Evolutionary conservation across 2,888 invertebrate genomes (phyloP), one percentile per base, ranked within the genome.

Genomic region (Tipula vernalis): DNA sequence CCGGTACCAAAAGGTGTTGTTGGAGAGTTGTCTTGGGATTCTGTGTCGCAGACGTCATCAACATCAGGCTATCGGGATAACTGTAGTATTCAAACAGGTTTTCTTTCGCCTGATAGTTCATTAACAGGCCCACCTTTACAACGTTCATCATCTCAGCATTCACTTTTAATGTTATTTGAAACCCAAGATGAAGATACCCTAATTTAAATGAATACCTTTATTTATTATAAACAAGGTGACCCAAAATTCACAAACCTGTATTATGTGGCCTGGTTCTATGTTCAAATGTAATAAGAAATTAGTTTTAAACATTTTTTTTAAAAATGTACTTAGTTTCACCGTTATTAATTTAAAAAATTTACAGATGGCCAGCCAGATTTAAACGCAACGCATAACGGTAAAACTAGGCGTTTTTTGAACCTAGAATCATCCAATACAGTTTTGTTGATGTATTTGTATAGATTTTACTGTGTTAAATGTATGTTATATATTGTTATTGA

Each of bases 171-270:
- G 92, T 94, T 95, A 86, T 95, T 96, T 89, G 96, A 96, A 87
- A 93, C 95, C n/a, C 94, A 96, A 89, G 97, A 97, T 90, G 97
- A 97, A 92, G 97, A 97, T 89, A 97, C 97, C 13, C 93, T 97
- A 86, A 95, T 97, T 89, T 97, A 95, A 94, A 89, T 84, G 6
- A 8, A 41, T 41, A 41, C 28, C 28, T 28, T 28, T 28, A 28
- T 28, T 28, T 28, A 28, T 28, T 28, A 28, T 28, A 28, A 28
- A 28, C 28, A 28, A 2, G 28, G 28, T 28, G 28, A 28, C 28
- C 28, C 28, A 28, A 28, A 28, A 28, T 28, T 28, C 28, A 28
- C 28, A 28, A 28, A 28, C 28, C 28, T 28, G 2, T 28, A 28
- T 28, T 28, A 28, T 28, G 28, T 28, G 28, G 28, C 28, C 1